Evolutionary conservation across 1,140 invertebrate species (phyloP).

Genomic region (Drosophila takahashii): DNA sequence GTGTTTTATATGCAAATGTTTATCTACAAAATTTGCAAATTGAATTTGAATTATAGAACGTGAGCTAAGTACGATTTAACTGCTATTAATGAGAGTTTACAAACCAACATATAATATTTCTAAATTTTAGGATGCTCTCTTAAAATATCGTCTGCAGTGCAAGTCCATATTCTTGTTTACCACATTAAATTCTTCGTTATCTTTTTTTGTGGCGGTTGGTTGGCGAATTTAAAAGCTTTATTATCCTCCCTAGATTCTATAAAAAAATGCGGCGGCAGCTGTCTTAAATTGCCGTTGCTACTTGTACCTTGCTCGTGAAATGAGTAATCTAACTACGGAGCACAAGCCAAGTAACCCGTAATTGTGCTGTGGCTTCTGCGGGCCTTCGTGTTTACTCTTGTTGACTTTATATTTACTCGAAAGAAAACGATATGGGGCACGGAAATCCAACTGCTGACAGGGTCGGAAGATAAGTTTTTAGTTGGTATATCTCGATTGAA

Average conservation of each 20-base stretch:
- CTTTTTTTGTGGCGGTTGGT: slow-evolving; percentile 1
- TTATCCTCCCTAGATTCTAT: slow-evolving; percentile 17
- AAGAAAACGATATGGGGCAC: slow-evolving; percentile 9
- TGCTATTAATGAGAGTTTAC: background rate
- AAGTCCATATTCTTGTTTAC: slow-evolving; percentile 7
- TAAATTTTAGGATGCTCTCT: background rate
- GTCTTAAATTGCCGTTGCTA: slow-evolving; percentile 21
- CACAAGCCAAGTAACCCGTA: slow-evolving; percentile 23
- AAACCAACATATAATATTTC: no score
- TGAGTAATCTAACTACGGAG: slow-evolving; percentile 39
- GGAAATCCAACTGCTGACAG: background rate
- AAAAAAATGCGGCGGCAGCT: slow-evolving; percentile 20
- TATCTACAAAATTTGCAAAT: background rate
- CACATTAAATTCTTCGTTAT: slow-evolving; percentile 21
- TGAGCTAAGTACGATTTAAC: background rate
- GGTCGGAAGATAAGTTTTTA: background rate
- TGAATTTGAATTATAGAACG: background rate
- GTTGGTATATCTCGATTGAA: background rate
- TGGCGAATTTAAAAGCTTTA: slow-evolving; percentile 41
- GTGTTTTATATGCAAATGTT: background rate
- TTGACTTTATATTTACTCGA: slow-evolving; percentile 24
- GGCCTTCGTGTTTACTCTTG: slow-evolving; percentile 33
- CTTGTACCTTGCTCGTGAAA: slow-evolving; percentile 20
- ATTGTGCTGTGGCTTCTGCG: slow-evolving; percentile 33
- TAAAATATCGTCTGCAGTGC: background rate